These are phyloP conservation scores for Vireo griseus DNA, from an alignment of 2,797 vertebrate species.

Conservation along the genomic window DNA sequence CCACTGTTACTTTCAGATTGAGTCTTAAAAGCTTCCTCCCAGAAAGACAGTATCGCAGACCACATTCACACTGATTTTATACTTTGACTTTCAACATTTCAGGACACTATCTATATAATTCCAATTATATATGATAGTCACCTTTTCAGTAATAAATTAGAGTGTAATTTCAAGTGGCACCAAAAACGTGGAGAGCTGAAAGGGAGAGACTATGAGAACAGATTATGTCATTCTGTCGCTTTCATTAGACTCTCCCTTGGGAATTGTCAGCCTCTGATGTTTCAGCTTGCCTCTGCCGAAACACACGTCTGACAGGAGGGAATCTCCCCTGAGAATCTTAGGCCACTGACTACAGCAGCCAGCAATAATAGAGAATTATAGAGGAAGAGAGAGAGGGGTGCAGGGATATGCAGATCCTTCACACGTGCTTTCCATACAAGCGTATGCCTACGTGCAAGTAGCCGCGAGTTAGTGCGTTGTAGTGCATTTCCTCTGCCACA, in stretches of 20 bases:
- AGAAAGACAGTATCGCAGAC: not conserved
- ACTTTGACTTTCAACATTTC: not conserved
- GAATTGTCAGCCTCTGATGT: slow-evolving; percentile 40
- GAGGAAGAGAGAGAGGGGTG: not conserved
- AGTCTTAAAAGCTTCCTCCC: not conserved
- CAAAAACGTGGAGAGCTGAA: not conserved
- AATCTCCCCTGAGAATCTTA: slow-evolving; percentile 1
- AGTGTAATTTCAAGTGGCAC: slow-evolving; percentile 30
- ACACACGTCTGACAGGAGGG: not conserved
- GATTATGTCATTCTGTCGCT: slow-evolving; percentile 26
- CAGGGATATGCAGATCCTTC: not conserved
- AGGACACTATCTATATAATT: not conserved
- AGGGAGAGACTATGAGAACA: slow-evolving; percentile 6
- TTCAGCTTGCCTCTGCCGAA: slow-evolving; percentile 35
- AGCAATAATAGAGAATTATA: not conserved
- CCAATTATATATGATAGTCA: not conserved
- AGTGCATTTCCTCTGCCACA: not conserved
- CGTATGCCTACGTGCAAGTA: not conserved
- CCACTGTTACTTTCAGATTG: not conserved
- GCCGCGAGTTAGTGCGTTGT: fast-evolving
- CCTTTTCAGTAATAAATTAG: slow-evolving; percentile 31
- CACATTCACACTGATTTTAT: not conserved
- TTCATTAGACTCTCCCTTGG: slow-evolving; percentile 28
- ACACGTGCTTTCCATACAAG: not conserved
- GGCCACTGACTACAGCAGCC: slow-evolving; percentile 16